A percentile compares a stretch with the other conserved stretches of the same genome.
Evolutionary conservation across 2,797 vertebrate species (phyloP).

Genomic region (Ptychadena robeensis): DNA sequence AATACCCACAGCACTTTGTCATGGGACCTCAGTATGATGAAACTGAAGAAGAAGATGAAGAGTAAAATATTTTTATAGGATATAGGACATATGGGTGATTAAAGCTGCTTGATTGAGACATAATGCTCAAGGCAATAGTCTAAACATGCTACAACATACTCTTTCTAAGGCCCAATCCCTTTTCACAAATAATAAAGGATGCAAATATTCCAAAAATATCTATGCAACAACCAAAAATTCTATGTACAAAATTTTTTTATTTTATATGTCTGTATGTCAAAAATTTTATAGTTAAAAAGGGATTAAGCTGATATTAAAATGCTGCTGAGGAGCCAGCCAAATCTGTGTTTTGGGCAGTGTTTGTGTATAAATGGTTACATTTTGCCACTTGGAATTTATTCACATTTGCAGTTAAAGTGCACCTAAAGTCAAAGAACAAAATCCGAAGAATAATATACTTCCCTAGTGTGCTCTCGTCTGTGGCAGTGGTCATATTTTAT

Average conservation of each 20-base stretch:
- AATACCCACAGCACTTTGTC: constrained; percentile 95
- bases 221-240: not conserved
- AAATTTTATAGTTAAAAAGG: not conserved
- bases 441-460: too few species aligned
- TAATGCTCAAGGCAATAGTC: not conserved
- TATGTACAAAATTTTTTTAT: not conserved
- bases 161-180: not conserved
- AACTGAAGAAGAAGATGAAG: constrained; percentile 89
- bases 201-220: not conserved
- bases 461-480: too few species aligned
- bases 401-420: too few species aligned
- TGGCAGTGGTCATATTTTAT: too few species aligned
- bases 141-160: not conserved
- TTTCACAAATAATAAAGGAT: not conserved
- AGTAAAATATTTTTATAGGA: not conserved
- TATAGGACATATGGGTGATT: not conserved
- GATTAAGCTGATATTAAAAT: not conserved
- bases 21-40: constrained; percentile 98
- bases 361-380: not conserved
- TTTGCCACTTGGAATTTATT: not conserved
- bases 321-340: not conserved
- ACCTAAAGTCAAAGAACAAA: not conserved
- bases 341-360: not conserved
- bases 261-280: not conserved
- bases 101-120: not conserved